Conservation (phyloP, 37 sponge, comb jelly and placozoan species). For the Cladorhizidae sp. region DNA sequence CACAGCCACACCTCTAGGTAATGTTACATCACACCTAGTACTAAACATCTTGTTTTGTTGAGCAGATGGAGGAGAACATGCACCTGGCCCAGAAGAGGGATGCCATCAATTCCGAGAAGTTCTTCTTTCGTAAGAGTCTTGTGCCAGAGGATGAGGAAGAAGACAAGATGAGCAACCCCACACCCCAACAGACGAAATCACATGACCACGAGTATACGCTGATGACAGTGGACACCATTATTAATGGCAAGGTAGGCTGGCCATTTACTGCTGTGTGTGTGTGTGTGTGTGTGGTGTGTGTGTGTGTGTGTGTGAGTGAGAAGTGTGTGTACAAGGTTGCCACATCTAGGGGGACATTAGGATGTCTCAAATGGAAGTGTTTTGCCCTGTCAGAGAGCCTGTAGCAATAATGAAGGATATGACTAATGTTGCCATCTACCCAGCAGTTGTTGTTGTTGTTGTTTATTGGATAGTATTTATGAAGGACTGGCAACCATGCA, state of each 20-base stretch:
- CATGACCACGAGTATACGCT: constrained; percentile 65
- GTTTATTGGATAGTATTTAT: too few species aligned
- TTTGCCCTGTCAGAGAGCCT: too few species aligned
- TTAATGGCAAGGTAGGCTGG: constrained; percentile 86
- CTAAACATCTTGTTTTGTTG: not conserved
- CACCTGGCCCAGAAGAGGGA: constrained; percentile 70
- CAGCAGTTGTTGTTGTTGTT: too few species aligned
- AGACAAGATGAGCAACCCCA: constrained; percentile 8
- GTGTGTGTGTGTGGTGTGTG: not conserved
- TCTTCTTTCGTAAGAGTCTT: constrained; percentile 85
- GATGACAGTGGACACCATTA: constrained; percentile 85
- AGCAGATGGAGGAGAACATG: constrained; percentile 89
- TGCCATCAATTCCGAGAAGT: constrained; percentile 71
- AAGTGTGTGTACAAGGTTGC: too few species aligned
- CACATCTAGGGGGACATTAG: too few species aligned
- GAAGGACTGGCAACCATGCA: too few species aligned
- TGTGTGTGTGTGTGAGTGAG: not conserved
- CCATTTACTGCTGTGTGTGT: not conserved
- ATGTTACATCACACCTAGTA: not conserved
- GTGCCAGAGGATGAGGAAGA: constrained; percentile 62
- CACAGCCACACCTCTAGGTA: not conserved
- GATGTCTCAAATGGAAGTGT: too few species aligned
- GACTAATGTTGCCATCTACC: too few species aligned
- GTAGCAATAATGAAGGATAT: too few species aligned
- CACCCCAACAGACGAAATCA: not conserved